Percentiles rank a stretch among this genome's conserved stretches.
Conservation (phyloP, 2,797 vertebrate genomes). For the Sebastiscus albofasciatus region DNA sequence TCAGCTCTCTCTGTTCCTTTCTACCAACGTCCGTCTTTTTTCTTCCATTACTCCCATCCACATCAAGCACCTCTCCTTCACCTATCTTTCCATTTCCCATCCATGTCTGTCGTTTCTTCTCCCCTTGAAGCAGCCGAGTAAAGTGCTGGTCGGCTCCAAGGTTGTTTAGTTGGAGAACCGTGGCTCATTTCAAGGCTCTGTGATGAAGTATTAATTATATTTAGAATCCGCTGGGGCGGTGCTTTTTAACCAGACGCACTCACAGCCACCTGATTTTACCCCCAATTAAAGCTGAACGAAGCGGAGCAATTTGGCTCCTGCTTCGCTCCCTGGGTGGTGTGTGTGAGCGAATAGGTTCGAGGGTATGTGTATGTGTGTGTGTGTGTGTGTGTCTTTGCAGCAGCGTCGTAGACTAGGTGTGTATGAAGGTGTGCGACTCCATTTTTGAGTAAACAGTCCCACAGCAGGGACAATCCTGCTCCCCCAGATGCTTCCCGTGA, state of each 20-base stretch:
- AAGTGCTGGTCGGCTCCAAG: constrained; percentile 31
- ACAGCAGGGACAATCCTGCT: constrained; percentile 38
- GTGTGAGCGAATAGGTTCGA: constrained; percentile 12
- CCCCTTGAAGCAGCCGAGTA: background rate
- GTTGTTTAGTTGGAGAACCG: constrained; percentile 42
- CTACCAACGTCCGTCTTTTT: background rate
- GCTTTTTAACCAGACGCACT: constrained; percentile 61
- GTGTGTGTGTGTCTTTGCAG: background rate
- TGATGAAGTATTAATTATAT: constrained; percentile 75
- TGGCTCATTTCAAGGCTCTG: constrained; percentile 63
- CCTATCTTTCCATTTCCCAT: background rate
- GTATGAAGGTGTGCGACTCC: constrained; percentile 28
- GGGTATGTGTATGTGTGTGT: constrained; percentile 5
- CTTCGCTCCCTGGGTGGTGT: constrained; percentile 42
- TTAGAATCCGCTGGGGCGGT: constrained; percentile 53
- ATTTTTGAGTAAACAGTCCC: constrained; percentile 59
- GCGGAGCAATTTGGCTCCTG: constrained; percentile 47
- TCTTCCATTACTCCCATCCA: background rate
- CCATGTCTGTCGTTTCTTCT: background rate
- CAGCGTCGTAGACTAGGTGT: background rate
- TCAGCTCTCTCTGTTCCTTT: background rate
- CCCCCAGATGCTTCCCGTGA: constrained; percentile 27
- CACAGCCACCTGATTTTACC: constrained; percentile 68
- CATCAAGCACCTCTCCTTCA: background rate
- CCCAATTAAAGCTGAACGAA: constrained; percentile 70